Conservation (phyloP, 1,140 invertebrate species). For the Diabrotica undecimpunctata region DNA sequence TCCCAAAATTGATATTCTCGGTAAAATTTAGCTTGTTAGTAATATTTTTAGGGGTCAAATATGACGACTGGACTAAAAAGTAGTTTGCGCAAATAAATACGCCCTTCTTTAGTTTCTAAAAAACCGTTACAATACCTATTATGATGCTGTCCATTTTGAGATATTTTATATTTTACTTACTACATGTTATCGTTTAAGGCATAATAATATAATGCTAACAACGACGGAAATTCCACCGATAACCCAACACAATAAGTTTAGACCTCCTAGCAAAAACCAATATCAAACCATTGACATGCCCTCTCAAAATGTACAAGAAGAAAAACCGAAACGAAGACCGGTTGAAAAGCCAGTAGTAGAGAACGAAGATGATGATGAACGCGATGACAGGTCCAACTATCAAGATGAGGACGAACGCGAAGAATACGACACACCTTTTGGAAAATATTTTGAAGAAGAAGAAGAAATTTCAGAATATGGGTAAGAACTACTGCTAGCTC, state of each 20-base stretch:
- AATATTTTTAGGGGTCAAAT: no score
- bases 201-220: background rate
- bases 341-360: background rate
- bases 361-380: constrained; percentile 22
- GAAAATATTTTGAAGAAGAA: constrained; percentile 18
- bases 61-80: no score
- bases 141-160: no score
- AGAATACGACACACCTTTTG: constrained; percentile 9
- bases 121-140: no score
- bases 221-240: background rate
- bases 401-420: constrained; percentile 16
- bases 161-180: no score
- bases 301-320: background rate
- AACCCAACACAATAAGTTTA: background rate
- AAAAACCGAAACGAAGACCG: background rate
- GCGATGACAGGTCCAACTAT: constrained; percentile 18
- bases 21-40: no score
- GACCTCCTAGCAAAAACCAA: background rate
- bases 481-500: background rate
- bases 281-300: background rate
- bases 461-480: constrained; percentile 14
- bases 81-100: no score
- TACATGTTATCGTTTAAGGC: no score
- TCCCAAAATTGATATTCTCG: no score
- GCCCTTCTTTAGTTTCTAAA: no score